phyloP scores from a whole-genome alignment of 2,797 vertebrate genomes.

The Melanotaenia maccullochi region DNA sequence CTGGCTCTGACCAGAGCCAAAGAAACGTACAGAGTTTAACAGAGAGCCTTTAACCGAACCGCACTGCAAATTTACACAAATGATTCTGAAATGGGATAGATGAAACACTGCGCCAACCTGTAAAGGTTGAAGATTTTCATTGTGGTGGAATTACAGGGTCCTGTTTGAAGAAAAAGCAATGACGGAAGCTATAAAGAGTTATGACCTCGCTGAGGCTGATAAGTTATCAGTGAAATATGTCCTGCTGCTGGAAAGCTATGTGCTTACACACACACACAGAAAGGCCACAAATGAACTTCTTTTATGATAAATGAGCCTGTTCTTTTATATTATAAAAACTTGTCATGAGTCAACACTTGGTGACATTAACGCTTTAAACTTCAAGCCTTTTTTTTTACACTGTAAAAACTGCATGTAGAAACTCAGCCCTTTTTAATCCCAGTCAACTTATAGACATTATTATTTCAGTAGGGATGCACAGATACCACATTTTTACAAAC shows the following conservation, averaged over 20 bases:
- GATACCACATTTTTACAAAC: too few relatives aligned
- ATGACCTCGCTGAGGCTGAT: neutral
- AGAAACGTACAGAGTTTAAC: slow-evolving; percentile 16
- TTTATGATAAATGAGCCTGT: neutral
- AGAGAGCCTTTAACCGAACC: slow-evolving; percentile 22
- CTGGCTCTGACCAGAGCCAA: slow-evolving; percentile 32
- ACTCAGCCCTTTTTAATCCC: neutral
- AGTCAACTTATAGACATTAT: too few relatives aligned
- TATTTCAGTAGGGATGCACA: too few relatives aligned
- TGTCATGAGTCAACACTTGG: too few relatives aligned
- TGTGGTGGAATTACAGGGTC: neutral
- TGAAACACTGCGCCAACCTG: neutral
- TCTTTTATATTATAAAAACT: too few relatives aligned
- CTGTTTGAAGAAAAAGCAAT: neutral
- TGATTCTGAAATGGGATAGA: neutral
- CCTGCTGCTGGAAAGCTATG: neutral
- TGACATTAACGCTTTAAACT: too few relatives aligned
- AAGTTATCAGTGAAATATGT: neutral
- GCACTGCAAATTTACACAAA: neutral
- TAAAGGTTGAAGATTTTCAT: neutral
- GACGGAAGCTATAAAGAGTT: too few relatives aligned
- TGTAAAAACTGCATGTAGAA: neutral
- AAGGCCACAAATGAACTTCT: neutral
- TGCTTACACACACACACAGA: neutral
- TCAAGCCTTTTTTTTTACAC: too few relatives aligned